Base-by-base conservation (phyloP, 2,113 vertebrate species). In the Gopherus evgoodei region DNA sequence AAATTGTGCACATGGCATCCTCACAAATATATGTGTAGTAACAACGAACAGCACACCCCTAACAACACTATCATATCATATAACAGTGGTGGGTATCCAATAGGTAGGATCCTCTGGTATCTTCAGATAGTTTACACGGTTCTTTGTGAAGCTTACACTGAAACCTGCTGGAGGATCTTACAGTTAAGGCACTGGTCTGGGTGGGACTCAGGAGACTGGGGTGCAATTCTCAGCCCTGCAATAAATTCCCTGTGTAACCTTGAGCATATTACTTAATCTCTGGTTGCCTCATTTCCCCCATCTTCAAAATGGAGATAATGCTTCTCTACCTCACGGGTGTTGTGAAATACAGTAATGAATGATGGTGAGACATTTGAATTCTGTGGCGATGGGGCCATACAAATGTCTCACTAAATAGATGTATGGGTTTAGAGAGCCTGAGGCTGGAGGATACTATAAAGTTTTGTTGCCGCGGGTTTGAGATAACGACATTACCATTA, bases 361-460 rank as follows among this genome's bases (percentile, higher is more conserved):
- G 0, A 1, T 1, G 1, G 76, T 11, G 12, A 0, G 2, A 38
- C 5, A 3, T 57, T 44, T 17, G 0, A 3, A 25, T 62, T 2
- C 1, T 1, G 4, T 22, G 11, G 42, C 25, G 50, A 78, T 17
- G 1, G 0, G 6, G 52, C 59, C 2, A 1, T 2, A 10, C 21
- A 22, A 47, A 44, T 62, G 11, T 16, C 27, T 6, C 1, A 1
- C 29, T 6, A 8, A 21, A 42, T 35, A 35, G 27, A 31, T 6
- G 14, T 9, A 2, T 2, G n/a, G 3, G 35, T 8, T 5, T 1
- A 2, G 8, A 29, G 59, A 59, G 49, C 49, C 16, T 59, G 56
- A 31, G 42, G 42, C 53, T 13, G n/a, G 52, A 8, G 83, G 47
- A 47, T 11, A 5, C 78, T 24, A 49, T 3, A 38, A 4, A 42